Base-by-base conservation (phyloP, 2,888 invertebrate genomes). In the Drosophila greeni region DNA sequence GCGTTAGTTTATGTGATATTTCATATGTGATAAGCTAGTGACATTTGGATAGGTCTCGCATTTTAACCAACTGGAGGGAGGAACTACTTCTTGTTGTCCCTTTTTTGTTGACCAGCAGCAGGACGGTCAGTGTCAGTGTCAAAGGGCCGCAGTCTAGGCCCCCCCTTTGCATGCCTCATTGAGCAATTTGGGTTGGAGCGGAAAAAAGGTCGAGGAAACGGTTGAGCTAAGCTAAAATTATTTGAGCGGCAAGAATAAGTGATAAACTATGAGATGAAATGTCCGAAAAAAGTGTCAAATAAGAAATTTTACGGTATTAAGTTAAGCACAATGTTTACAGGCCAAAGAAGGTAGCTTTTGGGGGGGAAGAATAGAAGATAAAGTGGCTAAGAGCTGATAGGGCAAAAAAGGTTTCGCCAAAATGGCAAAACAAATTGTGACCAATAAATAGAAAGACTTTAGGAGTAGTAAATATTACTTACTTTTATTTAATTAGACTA, bases 1-100 rank as follows among this genome's bases (percentile, higher is more conserved):
- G 82, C 82, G 64, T 81, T 79, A 82, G 82, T 79, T 79, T 79
- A 84, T 76, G 84, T 62, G 82, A 79, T 84, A 84, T 79, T 79
- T 82, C 82, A 82, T 76, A 70, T 79, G 59, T 82, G 79, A 79
- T 84, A 84, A 78, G 76, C 73, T 65, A 67, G 69, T 78, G 76
- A 59, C 84, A 75, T 70, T 78, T 84, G 40, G 70, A 70, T 49
- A 29, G 47, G 40, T 31, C 39, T 57, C 37, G 60, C 39, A 37
- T 33, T 40, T 33, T 26, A 29, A 45, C 43, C 16, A 26, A 45
- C 8, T 29, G 45, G 18, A 5, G 18, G 18, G 14, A 14, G 40
- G 14, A 31, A 49, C 31, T 8, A 51, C 39, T 51, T 53, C 40
- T 53, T 57, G 37, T 20, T 18, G 36, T 45, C 57, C 54, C 52